Base-by-base conservation (phyloP, 64 coral and sea anemone genomes). In the Stichodactyla helianthus region DNA sequence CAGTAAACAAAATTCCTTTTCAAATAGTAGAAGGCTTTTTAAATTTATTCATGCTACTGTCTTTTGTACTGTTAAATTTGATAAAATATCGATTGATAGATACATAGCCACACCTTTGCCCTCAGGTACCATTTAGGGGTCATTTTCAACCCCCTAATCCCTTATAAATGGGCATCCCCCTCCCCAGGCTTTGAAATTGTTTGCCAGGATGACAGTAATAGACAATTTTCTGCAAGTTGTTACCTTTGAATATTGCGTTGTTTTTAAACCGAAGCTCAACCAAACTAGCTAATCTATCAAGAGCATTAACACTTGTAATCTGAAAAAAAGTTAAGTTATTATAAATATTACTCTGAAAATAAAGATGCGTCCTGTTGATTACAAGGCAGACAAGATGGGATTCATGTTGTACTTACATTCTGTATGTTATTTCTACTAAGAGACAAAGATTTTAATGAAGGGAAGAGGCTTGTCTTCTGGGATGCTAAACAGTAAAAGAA, bases 241-340 rank as follows among this genome's bases (percentile, higher is more conserved):
- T 87, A 96, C 94, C 91, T 90, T 96, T 52, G 55, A 96, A 96
- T 28, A 96, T 25, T 60, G 91, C 88, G 79, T 96, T 96, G 23
- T 89, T 78, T 16, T 82, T 84, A 25, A 93, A 93, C 50, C 82
- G 87, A 6, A 99, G 50, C 14, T 88, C 86, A 17, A 77, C 89
- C 55, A 99, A 60, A 18, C 74, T 17, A 50, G 50, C 88, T 22
- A 99, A 61, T 62, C 85, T 89, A 67, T 99, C 95, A 18, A 99
- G 84, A 23, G 94, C 93, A 85, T 93, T 92, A 2, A 99, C 31
- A 79, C 93, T 95, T 78, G 74, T 86, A 59, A 92, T 90, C 94
- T 95, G 26, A 58, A 81, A 62, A 22, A 65, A 65, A 65, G 20
- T 18, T 44, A 3, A 44, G 22, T n/a, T 19, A 63, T 65, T 5